Percentiles rank a stretch among this genome's conserved stretches.
Conservation (phyloP, 1,140 invertebrate species). For the Eriocheir sinensis region DNA sequence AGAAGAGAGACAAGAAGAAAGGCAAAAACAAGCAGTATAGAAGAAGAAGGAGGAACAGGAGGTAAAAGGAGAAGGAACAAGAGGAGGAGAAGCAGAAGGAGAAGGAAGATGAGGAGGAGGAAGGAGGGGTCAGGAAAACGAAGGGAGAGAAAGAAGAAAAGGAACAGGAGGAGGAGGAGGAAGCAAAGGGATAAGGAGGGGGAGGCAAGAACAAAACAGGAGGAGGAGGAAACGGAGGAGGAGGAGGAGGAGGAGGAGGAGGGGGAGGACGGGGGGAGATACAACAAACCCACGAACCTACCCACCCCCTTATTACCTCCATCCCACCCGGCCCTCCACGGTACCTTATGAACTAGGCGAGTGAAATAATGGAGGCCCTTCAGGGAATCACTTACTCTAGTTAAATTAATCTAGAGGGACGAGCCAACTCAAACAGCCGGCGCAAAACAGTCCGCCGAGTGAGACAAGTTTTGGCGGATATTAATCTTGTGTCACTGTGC, state of each 20-base stretch:
- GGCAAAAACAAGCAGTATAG: too few relatives aligned
- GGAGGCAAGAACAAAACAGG: not conserved
- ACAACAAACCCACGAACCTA: too few relatives aligned
- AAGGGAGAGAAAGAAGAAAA: not conserved
- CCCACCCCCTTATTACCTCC: too few relatives aligned
- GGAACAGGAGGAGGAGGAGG: not conserved
- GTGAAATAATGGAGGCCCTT: not conserved
- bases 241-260: not conserved
- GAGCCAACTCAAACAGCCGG: not conserved
- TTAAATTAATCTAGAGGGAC: slow-evolving; percentile 66
- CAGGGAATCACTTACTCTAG: slow-evolving; percentile 42
- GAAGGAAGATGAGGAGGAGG: not conserved
- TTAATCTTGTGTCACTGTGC: not conserved
- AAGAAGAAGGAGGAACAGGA: too few relatives aligned
- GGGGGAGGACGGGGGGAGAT: not conserved
- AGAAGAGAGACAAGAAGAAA: too few relatives aligned
- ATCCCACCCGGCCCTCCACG: too few relatives aligned
- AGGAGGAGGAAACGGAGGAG: not conserved
- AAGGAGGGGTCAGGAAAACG: not conserved
- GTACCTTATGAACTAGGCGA: not conserved
- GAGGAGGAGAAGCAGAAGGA: not conserved
- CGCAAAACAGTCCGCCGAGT: not conserved
- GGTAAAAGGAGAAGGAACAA: not conserved
- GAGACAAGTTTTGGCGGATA: not conserved
- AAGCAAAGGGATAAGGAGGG: not conserved